A percentile compares a stretch with the other conserved stretches of the same genome.
These are phyloP conservation scores for Rhopalosiphum nymphaeae DNA, from an alignment of 2,888 invertebrate species.

Conservation along the genomic window DNA sequence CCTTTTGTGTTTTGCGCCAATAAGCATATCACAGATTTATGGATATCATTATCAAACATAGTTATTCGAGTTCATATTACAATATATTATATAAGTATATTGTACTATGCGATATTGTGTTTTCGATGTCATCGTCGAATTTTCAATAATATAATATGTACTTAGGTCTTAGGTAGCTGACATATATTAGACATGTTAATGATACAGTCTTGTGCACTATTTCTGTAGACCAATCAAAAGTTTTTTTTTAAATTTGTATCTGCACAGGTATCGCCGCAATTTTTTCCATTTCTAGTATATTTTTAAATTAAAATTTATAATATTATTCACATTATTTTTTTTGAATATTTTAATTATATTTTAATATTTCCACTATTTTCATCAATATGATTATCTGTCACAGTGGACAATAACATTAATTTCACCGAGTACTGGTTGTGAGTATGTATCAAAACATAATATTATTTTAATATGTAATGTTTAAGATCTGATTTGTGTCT, in stretches of 20 bases:
- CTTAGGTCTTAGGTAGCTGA: background rate
- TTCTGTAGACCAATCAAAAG: background rate
- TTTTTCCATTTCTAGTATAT: background rate
- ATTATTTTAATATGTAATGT: background rate
- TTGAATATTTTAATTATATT: background rate
- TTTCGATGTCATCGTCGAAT: background rate
- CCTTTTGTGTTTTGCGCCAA: slow-evolving; percentile 18
- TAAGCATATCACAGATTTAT: slow-evolving; percentile 3
- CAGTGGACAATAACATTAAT: background rate
- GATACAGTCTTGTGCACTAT: background rate
- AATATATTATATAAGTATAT: no score
- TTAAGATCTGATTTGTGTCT: background rate
- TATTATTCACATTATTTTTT: background rate
- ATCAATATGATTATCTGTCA: background rate
- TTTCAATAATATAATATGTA: background rate
- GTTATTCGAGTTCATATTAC: background rate
- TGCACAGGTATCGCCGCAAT: background rate
- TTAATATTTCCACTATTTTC: background rate
- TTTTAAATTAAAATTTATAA: background rate
- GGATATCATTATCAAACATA: background rate
- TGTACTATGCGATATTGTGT: background rate
- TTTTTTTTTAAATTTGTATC: background rate
- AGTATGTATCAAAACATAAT: background rate
- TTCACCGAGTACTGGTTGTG: background rate
- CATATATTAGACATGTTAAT: background rate